These are phyloP conservation scores for Scomber scombrus DNA, from an alignment of 2,113 vertebrate species.

Conservation along the genomic window DNA sequence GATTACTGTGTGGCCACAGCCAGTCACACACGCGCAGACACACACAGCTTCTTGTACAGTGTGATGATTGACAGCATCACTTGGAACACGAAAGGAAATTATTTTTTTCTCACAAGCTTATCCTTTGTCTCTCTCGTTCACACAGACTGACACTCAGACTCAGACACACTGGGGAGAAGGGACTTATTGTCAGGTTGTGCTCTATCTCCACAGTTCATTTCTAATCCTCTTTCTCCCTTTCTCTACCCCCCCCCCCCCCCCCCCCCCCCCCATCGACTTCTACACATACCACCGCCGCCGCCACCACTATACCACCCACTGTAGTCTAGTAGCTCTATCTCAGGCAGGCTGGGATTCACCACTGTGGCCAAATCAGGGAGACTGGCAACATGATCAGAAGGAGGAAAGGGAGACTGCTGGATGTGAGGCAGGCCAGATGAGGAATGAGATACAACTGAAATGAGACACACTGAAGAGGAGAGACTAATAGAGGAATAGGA, in stretches of 20 bases:
- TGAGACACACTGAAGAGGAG: constrained; percentile 41
- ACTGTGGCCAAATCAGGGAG: constrained; percentile 39
- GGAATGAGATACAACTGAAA: constrained; percentile 47
- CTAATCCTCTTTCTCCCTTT: constrained; percentile 70
- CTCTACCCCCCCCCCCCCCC: constrained; percentile 11
- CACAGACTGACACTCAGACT: constrained; percentile 59
- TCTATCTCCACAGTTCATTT: constrained; percentile 73
- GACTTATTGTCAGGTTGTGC: constrained; percentile 73
- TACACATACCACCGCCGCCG: constrained; percentile 9
- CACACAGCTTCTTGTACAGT: constrained; percentile 33
- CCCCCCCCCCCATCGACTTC: not conserved
- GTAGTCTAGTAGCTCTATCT: constrained; percentile 36
- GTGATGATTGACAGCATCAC: constrained; percentile 69
- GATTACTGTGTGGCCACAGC: constrained; percentile 2
- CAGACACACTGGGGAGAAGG: constrained; percentile 67
- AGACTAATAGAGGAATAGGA: constrained; percentile 40
- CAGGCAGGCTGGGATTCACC: constrained; percentile 28
- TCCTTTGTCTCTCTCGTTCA: constrained; percentile 63
- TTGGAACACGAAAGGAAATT: constrained; percentile 62
- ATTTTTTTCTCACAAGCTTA: constrained; percentile 59
- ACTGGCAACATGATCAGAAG: constrained; percentile 28
- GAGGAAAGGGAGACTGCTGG: constrained; percentile 10
- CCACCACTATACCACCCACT: constrained; percentile 20
- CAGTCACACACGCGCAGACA: constrained; percentile 18
- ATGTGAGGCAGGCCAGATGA: constrained; percentile 37